Conservation (phyloP, 1,140 invertebrate genomes). For the Trissolcus basalis region DNA sequence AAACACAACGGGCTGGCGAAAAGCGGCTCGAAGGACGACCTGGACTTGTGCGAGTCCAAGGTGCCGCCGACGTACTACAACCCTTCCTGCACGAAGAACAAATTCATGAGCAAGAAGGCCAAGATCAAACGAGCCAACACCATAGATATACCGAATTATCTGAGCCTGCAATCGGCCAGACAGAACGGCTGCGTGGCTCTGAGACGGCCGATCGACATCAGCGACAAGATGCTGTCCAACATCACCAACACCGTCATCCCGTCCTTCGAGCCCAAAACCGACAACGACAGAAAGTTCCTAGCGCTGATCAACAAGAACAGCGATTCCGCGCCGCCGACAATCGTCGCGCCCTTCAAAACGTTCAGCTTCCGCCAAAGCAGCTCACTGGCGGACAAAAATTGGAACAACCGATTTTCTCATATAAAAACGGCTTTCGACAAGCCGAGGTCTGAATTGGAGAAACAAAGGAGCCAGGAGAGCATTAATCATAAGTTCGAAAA, state of each 20-base stretch:
- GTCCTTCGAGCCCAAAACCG: slow-evolving; percentile 86
- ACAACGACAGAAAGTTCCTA: slow-evolving; percentile 89
- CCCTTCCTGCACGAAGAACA: slow-evolving; percentile 68
- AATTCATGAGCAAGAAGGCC: slow-evolving; percentile 82
- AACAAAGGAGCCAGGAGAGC: not conserved
- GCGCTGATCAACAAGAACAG: slow-evolving; percentile 88
- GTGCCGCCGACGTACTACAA: slow-evolving; percentile 58
- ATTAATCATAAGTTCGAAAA: too few relatives aligned
- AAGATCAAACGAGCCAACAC: slow-evolving; percentile 91
- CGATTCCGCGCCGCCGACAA: slow-evolving; percentile 65
- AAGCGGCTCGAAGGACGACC: slow-evolving; percentile 53
- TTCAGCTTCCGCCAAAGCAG: slow-evolving; percentile 62
- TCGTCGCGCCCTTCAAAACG: slow-evolving; percentile 65
- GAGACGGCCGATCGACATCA: slow-evolving; percentile 78
- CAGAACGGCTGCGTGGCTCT: slow-evolving; percentile 73
- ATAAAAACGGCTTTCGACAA: slow-evolving; percentile 90
- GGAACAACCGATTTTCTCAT: slow-evolving; percentile 88
- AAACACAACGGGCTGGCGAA: slow-evolving; percentile 31
- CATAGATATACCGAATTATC: slow-evolving; percentile 87
- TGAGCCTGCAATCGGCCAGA: slow-evolving; percentile 68
- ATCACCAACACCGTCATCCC: slow-evolving; percentile 75
- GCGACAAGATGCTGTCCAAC: slow-evolving; percentile 68
- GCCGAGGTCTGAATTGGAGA: slow-evolving; percentile 22
- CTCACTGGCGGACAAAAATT: slow-evolving; percentile 77
- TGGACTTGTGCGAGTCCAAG: slow-evolving; percentile 16